These are phyloP conservation scores for Phyllostomus hastatus DNA, from an alignment of 2,113 vertebrate genomes.

Conservation along the genomic window DNA sequence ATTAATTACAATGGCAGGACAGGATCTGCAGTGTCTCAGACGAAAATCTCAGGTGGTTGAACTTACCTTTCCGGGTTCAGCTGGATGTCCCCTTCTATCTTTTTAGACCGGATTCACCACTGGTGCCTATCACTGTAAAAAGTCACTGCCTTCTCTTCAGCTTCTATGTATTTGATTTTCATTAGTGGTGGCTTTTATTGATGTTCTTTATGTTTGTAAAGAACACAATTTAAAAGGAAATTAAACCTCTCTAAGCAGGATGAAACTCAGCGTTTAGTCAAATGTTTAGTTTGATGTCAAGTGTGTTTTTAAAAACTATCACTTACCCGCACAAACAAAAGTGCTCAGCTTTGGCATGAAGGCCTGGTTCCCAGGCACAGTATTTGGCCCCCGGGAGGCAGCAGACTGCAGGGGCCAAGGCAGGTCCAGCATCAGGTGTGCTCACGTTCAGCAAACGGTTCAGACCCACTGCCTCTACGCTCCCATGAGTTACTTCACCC, in stretches of 20 bases:
- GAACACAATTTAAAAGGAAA: background rate
- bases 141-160: background rate
- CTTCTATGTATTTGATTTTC: background rate
- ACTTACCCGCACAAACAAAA: background rate
- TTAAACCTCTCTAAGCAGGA: background rate
- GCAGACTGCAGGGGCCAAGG: fast-evolving
- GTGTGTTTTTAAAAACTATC: background rate
- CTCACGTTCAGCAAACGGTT: background rate
- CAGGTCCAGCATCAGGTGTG: fast-evolving
- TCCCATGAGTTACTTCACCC: background rate
- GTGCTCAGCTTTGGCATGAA: background rate
- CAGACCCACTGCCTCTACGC: no score
- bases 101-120: background rate
- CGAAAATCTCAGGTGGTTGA: background rate
- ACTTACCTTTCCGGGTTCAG: background rate
- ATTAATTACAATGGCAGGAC: background rate
- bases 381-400: background rate
- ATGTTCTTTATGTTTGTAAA: background rate
- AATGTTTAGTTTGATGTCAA: background rate
- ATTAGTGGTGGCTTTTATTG: background rate
- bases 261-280: background rate
- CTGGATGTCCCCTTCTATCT: background rate
- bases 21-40: background rate
- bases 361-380: background rate
- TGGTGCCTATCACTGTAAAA: background rate